A percentile compares a stretch with the other conserved stretches of the same genome.
Evolutionary conservation across 2,888 invertebrate species (phyloP).

Genomic region (Amiota communis): DNA sequence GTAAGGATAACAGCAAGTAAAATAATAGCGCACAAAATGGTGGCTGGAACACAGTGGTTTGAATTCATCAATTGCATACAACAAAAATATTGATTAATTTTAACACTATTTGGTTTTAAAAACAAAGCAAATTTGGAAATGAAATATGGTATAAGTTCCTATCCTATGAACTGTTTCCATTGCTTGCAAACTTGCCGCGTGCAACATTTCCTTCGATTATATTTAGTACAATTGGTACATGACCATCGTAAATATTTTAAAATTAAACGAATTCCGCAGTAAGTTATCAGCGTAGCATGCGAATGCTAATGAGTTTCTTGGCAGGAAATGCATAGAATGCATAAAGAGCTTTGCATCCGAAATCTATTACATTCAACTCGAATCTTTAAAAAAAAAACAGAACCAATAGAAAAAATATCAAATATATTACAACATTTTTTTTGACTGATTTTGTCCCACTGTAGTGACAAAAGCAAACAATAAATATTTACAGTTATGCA

Average conservation of each 20-base stretch:
- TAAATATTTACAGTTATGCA: conserved; percentile 65
- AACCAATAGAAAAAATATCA: neutral
- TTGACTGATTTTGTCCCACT: conserved; percentile 37
- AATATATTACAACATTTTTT: neutral
- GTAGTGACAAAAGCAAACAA: conserved; percentile 36
- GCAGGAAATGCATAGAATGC: no score
- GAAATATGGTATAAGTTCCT: no score
- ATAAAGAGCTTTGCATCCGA: no score
- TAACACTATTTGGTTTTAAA: no score
- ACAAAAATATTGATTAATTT: neutral
- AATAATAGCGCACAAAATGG: conserved; percentile 34
- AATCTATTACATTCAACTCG: no score
- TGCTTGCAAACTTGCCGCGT: no score
- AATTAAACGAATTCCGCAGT: no score
- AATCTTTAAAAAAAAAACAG: neutral
- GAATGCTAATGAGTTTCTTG: no score
- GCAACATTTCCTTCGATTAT: neutral
- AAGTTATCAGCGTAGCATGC: no score
- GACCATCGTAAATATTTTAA: no score
- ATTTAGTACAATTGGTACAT: neutral
- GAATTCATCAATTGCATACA: neutral
- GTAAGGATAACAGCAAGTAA: conserved; percentile 57
- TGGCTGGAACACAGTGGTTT: neutral
- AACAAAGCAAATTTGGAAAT: no score
- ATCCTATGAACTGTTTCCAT: no score